These are phyloP conservation scores for Heterohyrax brucei DNA, from an alignment of 2,797 vertebrate genomes.

Conservation along the genomic window DNA sequence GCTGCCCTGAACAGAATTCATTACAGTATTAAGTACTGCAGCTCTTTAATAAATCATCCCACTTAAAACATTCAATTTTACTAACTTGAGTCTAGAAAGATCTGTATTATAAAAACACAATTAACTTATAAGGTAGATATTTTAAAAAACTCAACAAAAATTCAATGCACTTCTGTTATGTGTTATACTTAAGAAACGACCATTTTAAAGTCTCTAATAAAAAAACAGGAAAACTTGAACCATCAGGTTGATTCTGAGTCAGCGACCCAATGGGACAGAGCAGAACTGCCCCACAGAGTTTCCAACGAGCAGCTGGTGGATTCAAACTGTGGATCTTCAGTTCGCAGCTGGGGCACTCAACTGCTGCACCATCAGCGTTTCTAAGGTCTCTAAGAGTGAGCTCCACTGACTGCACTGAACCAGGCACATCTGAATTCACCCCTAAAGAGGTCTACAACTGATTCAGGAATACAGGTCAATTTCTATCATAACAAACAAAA, in stretches of 20 bases:
- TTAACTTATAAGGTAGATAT: conserved; percentile 32
- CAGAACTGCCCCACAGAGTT: too few species aligned
- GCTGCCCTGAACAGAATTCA: conserved; percentile 1
- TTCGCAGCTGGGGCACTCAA: too few species aligned
- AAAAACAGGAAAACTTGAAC: too few species aligned
- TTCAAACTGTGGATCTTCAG: too few species aligned
- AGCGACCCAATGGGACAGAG: too few species aligned
- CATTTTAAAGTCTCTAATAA: conserved; percentile 34
- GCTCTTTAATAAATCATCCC: not conserved
- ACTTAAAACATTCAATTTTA: conserved; percentile 56
- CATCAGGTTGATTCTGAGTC: too few species aligned
- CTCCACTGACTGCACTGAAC: conserved; percentile 49
- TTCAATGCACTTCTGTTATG: not conserved
- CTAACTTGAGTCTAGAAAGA: conserved; percentile 48
- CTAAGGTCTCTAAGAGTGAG: conserved; percentile 26
- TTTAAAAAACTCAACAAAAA: conserved; percentile 55
- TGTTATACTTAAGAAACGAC: conserved; percentile 40
- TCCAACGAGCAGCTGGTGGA: too few species aligned
- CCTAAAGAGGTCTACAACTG: not conserved
- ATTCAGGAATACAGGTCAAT: conserved; percentile 43
- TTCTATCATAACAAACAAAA: conserved; percentile 62
- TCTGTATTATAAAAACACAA: conserved; percentile 4
- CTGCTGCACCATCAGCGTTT: not conserved
- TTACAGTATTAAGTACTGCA: not conserved
- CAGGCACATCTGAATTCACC: conserved; percentile 44